Evolutionary conservation across 1,140 invertebrate genomes (phyloP), one percentile per base, ranked within the genome.

Genomic region (Leptestheria dahalacensis): DNA sequence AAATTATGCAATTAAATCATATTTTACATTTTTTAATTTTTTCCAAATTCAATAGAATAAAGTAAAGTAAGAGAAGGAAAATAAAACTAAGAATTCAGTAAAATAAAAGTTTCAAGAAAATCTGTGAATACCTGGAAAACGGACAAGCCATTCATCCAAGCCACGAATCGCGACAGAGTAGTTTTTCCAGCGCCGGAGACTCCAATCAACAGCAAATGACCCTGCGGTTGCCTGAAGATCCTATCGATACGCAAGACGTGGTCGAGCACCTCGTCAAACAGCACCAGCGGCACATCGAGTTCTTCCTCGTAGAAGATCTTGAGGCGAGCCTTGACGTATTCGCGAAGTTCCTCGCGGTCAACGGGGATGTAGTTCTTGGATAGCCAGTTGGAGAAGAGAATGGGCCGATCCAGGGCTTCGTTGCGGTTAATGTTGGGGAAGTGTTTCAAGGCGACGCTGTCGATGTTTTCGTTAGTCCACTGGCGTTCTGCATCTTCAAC

Each of bases 271-370:
- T 99, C 95, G 72, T 99, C 94, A 73, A 99, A 99, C 1, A 99
- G 75, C 26, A 99, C 97, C 2, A 99, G 75, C 0, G 90, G 94
- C 3, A 99, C 96, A 74, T 99, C 97, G 29, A 99, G 72, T 71
- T 99, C 96, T 78, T 99, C 97, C 75, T 99, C 97, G 69, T 99
- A 99, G 75, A 99, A 99, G n/a, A 95, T 86, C 78, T 95, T 97
- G 0, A 99, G 78, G 62, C 97, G 80, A 50, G 96, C 96, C 68
- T 93, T 89, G 21, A 97, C 92, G 70, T 99, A 99, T 69, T 98
- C 91, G 24, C 94, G 76, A 3, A 99, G 75, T 70, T 95, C 88
- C 70, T 98, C 90, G 66, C 92, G 82, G 60, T 94, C 87, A 1
- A 99, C 95, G 1, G 97, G 94, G 41, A 95, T 79, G 68, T 99